Percentiles rank a stretch among this genome's conserved stretches.
phyloP scores from a whole-genome alignment of 1,140 invertebrate species.

The Trissolcus basalis region DNA sequence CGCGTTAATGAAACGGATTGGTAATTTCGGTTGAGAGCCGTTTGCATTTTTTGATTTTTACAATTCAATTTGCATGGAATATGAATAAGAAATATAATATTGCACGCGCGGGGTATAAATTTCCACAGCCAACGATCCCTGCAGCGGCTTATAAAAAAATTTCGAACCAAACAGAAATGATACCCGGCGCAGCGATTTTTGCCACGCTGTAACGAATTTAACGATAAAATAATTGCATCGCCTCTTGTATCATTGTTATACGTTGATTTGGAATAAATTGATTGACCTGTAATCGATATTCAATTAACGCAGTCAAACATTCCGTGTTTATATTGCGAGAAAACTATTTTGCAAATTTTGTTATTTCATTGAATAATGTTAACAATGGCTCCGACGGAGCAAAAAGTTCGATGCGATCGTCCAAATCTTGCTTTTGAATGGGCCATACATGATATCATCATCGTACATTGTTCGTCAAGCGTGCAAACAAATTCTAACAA shows the following conservation, averaged over 20 bases:
- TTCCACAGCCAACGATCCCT: not conserved
- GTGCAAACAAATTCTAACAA: not conserved
- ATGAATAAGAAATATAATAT: constrained; percentile 20
- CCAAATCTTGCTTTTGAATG: constrained; percentile 4
- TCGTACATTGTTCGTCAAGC: constrained; percentile 6
- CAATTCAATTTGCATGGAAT: constrained; percentile 38
- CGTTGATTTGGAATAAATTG: constrained; percentile 55
- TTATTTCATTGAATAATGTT: constrained; percentile 50
- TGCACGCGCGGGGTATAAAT: not conserved
- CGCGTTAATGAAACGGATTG: constrained; percentile 18
- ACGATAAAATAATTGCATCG: constrained; percentile 56
- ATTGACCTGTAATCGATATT: constrained; percentile 60
- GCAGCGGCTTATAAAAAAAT: constrained; percentile 24
- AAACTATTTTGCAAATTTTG: constrained; percentile 55
- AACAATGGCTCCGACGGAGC: constrained; percentile 28
- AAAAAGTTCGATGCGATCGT: constrained; percentile 21
- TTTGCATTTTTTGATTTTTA: constrained; percentile 13
- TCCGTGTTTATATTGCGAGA: constrained; percentile 48
- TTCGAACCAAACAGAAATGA: constrained; percentile 36
- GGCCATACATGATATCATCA: constrained; percentile 2
- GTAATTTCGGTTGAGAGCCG: constrained; percentile 6
- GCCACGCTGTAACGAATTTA: constrained; percentile 49
- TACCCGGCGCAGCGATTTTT: constrained; percentile 33
- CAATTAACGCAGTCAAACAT: constrained; percentile 55
- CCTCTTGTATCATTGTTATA: constrained; percentile 46